Conservation (phyloP, 1,140 invertebrate genomes). For the Procambarus clarkii region DNA sequence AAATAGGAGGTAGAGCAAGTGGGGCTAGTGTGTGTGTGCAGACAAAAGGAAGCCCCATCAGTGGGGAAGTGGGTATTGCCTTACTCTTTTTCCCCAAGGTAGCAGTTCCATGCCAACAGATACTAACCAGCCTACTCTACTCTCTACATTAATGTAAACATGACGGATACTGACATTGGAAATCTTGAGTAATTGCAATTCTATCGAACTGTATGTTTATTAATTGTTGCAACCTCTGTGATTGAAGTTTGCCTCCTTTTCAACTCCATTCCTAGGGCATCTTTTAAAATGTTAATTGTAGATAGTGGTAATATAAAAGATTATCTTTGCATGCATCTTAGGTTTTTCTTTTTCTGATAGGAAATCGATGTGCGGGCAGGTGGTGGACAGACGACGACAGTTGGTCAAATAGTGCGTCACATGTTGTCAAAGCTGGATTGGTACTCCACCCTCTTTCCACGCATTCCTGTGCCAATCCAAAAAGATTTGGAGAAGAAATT, state of each 20-base stretch:
- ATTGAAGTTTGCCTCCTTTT: not conserved
- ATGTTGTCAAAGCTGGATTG: constrained; percentile 97
- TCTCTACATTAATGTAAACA: not conserved
- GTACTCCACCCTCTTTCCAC: constrained; percentile 98
- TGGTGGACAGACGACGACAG: constrained; percentile 94
- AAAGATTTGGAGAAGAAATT: constrained; percentile 83
- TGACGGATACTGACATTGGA: not conserved
- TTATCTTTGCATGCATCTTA: not conserved
- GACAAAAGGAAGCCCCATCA: too few relatives aligned
- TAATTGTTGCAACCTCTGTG: not conserved
- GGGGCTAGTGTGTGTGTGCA: too few relatives aligned
- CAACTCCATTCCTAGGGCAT: not conserved
- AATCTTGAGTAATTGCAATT: not conserved
- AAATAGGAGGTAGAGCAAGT: too few relatives aligned
- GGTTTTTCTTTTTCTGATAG: constrained; percentile 75
- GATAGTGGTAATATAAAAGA: not conserved
- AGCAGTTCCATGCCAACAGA: too few relatives aligned
- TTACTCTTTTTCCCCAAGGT: not conserved
- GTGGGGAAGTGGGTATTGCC: too few relatives aligned
- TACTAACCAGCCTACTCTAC: too few relatives aligned
- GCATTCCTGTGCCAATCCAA: constrained; percentile 99
- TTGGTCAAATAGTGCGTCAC: constrained; percentile 94
- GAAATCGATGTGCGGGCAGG: constrained; percentile 98
- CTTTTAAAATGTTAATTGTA: constrained; percentile 10
- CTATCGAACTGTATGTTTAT: not conserved